Evolutionary conservation across 2,113 vertebrate species (phyloP).

Genomic region (Halcyon senegalensis): DNA sequence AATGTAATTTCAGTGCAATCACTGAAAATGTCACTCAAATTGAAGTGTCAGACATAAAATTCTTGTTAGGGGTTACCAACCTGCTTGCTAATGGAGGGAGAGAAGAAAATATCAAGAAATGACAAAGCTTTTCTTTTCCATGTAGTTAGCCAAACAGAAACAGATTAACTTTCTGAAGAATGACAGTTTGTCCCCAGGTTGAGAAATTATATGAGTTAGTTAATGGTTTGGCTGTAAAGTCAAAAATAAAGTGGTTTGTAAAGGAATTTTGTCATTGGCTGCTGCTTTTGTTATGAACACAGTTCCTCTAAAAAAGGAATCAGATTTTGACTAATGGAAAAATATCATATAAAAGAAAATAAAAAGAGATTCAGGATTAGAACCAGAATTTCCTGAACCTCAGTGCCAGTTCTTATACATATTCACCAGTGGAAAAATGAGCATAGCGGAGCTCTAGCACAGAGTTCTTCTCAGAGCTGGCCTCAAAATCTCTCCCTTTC

Average conservation of each 20-base stretch:
- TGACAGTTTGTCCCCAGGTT: constrained; percentile 52
- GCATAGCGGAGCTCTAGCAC: not conserved
- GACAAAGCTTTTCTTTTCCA: constrained; percentile 36
- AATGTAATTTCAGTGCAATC: not conserved
- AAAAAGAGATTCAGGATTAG: constrained; percentile 1
- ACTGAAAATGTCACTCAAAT: not conserved
- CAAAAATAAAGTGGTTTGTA: constrained; percentile 57
- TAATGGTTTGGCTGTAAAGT: constrained; percentile 60
- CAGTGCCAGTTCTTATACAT: not conserved
- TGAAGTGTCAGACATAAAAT: not conserved
- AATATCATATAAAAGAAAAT: constrained; percentile 37
- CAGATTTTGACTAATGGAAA: constrained; percentile 48
- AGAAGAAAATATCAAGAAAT: not conserved
- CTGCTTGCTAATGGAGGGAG: not conserved
- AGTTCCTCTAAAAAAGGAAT: constrained; percentile 42
- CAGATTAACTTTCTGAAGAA: constrained; percentile 48
- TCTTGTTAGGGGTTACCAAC: not conserved
- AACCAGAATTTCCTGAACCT: constrained; percentile 7
- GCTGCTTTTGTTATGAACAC: constrained; percentile 32
- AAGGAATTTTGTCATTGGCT: constrained; percentile 45
- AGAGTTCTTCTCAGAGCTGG: not conserved
- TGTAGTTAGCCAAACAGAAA: constrained; percentile 23
- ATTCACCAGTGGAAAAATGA: not conserved
- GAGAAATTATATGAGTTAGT: constrained; percentile 44
- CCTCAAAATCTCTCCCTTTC: not conserved